Conservation (phyloP, 1,140 invertebrate species). For the Stenopsyche tienmushanensis region DNA sequence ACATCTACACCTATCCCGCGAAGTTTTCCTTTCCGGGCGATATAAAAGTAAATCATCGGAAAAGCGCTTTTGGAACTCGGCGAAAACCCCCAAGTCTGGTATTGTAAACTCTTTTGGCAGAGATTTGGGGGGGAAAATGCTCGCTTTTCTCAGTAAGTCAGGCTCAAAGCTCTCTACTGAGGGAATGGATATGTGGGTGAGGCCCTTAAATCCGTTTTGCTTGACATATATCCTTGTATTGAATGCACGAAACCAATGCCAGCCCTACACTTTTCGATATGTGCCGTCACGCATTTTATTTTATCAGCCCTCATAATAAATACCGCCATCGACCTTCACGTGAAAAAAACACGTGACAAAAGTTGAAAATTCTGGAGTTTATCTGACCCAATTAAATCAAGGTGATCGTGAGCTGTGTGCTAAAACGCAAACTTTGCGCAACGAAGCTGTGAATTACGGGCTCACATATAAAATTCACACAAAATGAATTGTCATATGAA, state of each 20-base stretch:
- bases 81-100: conserved; percentile 29
- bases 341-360: too few relatives aligned
- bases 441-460: too few relatives aligned
- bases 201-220: conserved; percentile 29
- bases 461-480: too few relatives aligned
- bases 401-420: too few relatives aligned
- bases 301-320: too few relatives aligned
- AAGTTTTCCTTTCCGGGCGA: conserved; percentile 15
- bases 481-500: too few relatives aligned
- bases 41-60: conserved; percentile 37
- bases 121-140: conserved; percentile 28
- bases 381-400: too few relatives aligned
- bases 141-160: conserved; percentile 23
- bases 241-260: conserved; percentile 18
- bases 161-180: conserved; percentile 18
- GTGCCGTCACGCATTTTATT: conserved; percentile 10
- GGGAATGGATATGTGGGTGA: conserved; percentile 25
- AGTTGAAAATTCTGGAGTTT: too few relatives aligned
- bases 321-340: too few relatives aligned
- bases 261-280: conserved; percentile 3
- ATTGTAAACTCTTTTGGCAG: conserved; percentile 34
- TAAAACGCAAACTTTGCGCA: too few relatives aligned
- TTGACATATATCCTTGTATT: conserved; percentile 28
- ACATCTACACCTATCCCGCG: conserved; percentile 27
- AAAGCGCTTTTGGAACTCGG: conserved; percentile 34